Evolutionary conservation across 2,113 vertebrate genomes (phyloP), one percentile per base, ranked within the genome.

Genomic region (Lanius collurio): DNA sequence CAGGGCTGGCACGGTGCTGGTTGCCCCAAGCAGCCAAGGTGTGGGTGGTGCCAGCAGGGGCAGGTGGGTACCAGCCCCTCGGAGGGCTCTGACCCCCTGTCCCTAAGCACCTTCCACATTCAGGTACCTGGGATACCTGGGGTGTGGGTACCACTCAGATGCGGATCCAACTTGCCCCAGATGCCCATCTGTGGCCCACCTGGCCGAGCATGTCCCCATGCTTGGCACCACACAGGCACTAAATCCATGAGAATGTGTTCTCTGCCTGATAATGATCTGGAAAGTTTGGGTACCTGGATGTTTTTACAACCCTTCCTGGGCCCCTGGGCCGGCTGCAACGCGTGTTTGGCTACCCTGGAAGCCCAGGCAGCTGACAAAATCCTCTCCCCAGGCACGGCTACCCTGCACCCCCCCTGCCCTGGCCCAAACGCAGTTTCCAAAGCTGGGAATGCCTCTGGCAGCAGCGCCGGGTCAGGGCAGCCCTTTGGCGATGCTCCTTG

Each of bases 181-280:
- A 7, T 14, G 24, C 26, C n/a, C 76, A 39, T 13, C 53, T 65
- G 42, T 7, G 28, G 1, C 50, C 0, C 0, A 39, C 44, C 47
- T 10, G 20, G 1, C 56, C 0, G 0, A 83, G 63, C 83, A 30
- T 44, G 50, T 41, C 71, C n/a, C 50, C 8, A 0, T 2, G 0
- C 44, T 16, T 50, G 35, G 70, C 82, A 55, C 67, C 44, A 11
- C 33, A 2, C 0, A 0, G 49, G 26, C 46, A 27, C n/a, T 37
- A 35, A 65, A 39, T 1, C 30, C 41, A 12, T 3, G 41, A 33
- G 22, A 52, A 55, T 0, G 0, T 0, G 4, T 24, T 53, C 64
- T 50, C 83, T 74, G 41, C 41, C 37, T 7, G 46, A 19, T 12
- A 60, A 49, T 14, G 6, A 21, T 4, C 81, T 30, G 49, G 5